Evolutionary conservation across 2,113 vertebrate genomes (phyloP).

Genomic region (Platysteira castanea): DNA sequence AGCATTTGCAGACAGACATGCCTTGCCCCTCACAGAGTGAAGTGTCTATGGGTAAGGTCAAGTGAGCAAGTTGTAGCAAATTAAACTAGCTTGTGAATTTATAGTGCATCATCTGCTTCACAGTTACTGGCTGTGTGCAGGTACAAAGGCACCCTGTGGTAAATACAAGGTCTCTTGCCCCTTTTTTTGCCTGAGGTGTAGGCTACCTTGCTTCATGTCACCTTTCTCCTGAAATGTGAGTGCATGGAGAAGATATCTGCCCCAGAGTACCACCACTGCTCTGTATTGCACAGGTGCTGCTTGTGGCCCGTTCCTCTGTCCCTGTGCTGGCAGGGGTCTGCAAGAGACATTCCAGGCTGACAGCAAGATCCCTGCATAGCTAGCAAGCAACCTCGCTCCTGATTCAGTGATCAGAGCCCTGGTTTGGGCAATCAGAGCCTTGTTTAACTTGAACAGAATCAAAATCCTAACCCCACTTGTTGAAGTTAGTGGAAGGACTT

Average conservation of each 20-base stretch:
- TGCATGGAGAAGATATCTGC: background rate
- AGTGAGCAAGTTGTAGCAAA: background rate
- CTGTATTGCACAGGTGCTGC: background rate
- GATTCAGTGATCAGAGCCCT: background rate
- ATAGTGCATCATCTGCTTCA: background rate
- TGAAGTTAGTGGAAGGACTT: background rate
- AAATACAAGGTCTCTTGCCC: background rate
- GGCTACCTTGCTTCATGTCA: background rate
- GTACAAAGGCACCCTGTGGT: background rate
- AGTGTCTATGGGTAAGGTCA: background rate
- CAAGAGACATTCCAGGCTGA: background rate
- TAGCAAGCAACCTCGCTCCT: accelerated
- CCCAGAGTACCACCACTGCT: background rate
- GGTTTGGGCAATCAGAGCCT: accelerated
- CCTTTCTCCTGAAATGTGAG: background rate
- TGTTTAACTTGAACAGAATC: background rate
- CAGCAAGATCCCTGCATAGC: background rate
- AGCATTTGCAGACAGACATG: background rate
- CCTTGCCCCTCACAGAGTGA: background rate
- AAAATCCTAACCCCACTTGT: background rate
- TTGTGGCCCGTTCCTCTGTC: background rate
- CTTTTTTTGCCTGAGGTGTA: background rate
- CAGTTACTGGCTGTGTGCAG: background rate
- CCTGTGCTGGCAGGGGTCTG: accelerated
- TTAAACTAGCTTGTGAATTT: background rate